Evolutionary conservation across 2,113 vertebrate genomes (phyloP).

Genomic region (Chelonoidis abingdonii): DNA sequence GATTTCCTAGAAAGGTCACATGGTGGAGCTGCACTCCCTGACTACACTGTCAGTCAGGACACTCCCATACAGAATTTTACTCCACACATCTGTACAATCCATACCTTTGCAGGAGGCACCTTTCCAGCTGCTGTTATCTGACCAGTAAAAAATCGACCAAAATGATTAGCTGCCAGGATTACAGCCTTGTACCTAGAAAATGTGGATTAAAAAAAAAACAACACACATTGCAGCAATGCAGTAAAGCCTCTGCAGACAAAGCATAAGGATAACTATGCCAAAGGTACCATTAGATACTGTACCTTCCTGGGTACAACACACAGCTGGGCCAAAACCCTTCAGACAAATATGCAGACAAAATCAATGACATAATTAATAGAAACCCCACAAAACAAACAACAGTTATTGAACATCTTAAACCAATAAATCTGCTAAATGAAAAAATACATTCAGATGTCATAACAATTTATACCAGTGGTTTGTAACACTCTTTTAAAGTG

Average conservation of each 20-base stretch:
- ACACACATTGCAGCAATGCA: neutral
- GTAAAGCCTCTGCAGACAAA: neutral
- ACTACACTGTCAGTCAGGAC: neutral
- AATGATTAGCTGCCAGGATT: slow-evolving; percentile 77
- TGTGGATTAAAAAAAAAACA: neutral
- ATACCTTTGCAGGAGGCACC: slow-evolving; percentile 80
- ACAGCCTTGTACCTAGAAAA: slow-evolving; percentile 77
- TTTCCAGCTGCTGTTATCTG: slow-evolving; percentile 82
- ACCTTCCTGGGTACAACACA: neutral
- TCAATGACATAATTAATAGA: neutral
- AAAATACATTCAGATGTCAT: neutral
- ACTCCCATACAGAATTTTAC: neutral
- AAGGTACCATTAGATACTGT: neutral
- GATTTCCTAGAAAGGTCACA: fast-evolving
- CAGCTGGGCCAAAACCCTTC: neutral
- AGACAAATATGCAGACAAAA: neutral
- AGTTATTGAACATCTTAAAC: neutral
- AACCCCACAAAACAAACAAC: neutral
- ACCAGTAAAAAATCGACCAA: slow-evolving; percentile 80
- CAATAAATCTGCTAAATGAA: neutral
- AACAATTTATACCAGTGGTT: neutral
- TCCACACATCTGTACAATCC: neutral
- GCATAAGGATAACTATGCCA: neutral
- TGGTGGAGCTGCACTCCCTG: neutral
- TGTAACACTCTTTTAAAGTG: neutral